Base-by-base conservation (phyloP, 2,113 vertebrate species). In the Rhinoderma darwinii region DNA sequence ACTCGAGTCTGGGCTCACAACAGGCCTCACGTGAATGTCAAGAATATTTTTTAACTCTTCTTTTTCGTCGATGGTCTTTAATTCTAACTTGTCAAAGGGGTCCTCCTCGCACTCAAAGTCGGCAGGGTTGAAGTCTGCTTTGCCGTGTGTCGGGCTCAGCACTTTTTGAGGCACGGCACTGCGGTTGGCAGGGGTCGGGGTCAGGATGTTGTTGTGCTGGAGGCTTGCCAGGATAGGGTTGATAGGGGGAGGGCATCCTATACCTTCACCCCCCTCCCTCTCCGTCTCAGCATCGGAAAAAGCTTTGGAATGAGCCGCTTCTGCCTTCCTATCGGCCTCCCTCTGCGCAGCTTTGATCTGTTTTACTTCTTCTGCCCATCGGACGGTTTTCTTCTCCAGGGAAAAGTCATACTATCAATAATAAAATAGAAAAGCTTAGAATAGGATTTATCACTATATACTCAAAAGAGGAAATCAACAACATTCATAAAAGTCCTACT, bases 91-190 rank as follows among this genome's bases (percentile, higher is more conserved):
- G 92, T 99, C 96, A 89, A 99, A 99, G 0, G 96, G 98, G 89
- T 99, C 98, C 90, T 99, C 98, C 91, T 99, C 98, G 50, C 97
- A 96, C 94, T 99, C 98, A 83, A 99, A 99, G 90, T 99, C 98
- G 59, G 98, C 97, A 68, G 97, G 95, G 89, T 99, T 98, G 91
- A 99, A 97, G 85, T 93, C 98, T 92, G 89, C 91, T 85, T 94
- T 94, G 32, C 91, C 89, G 70, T 83, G 83, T 74, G 95, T 94
- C 12, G 96, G 95, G 89, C 96, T 97, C 39, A 96, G 94, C 78
- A 89, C 93, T 90, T 92, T 95, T 83, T 90, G 95, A 59, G 96
- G 96, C 18, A 86, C 88, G 73, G 89, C 32, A 15, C 91, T 94
- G 90, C 93, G 97, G 54, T 94, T 94, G 47, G 97, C 98, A 6